Percentiles rank a stretch among this genome's conserved stretches.
These are phyloP conservation scores for Ariopsis seemanni DNA, from an alignment of 2,113 vertebrate species.

Conservation along the genomic window DNA sequence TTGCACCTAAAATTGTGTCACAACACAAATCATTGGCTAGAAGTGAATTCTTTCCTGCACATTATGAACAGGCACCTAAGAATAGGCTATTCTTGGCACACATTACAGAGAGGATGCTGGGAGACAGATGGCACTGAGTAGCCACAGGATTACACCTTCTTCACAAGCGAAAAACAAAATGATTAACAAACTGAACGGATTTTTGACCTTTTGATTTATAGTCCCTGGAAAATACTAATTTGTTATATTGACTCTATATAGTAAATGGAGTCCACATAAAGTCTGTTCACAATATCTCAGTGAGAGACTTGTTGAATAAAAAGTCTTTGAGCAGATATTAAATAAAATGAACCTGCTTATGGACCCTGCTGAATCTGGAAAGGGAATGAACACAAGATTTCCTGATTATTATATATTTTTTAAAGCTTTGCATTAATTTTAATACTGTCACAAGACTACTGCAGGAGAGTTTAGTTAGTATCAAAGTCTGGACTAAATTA, in stretches of 20 bases:
- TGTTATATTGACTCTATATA: background rate
- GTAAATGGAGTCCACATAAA: background rate
- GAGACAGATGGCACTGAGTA: slow-evolving; percentile 68
- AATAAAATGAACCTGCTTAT: background rate
- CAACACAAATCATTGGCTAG: background rate
- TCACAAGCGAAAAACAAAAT: slow-evolving; percentile 29
- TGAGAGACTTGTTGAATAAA: background rate
- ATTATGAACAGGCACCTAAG: slow-evolving; percentile 52
- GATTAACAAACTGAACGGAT: background rate
- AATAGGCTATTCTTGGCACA: slow-evolving; percentile 64
- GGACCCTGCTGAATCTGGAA: background rate
- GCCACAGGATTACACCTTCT: slow-evolving; percentile 38
- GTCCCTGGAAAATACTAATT: background rate
- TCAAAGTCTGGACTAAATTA: background rate
- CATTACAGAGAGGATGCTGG: slow-evolving; percentile 61
- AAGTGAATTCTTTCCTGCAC: slow-evolving; percentile 35
- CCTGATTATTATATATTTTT: background rate
- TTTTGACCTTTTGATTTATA: background rate
- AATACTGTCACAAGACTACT: background rate
- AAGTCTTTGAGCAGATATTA: background rate
- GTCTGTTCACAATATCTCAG: background rate
- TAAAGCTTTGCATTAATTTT: background rate
- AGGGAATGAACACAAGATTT: background rate
- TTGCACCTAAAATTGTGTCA: slow-evolving; percentile 9
- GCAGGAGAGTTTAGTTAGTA: background rate